Conservation (phyloP, 2,797 vertebrate species). For the Oophaga sylvatica region DNA sequence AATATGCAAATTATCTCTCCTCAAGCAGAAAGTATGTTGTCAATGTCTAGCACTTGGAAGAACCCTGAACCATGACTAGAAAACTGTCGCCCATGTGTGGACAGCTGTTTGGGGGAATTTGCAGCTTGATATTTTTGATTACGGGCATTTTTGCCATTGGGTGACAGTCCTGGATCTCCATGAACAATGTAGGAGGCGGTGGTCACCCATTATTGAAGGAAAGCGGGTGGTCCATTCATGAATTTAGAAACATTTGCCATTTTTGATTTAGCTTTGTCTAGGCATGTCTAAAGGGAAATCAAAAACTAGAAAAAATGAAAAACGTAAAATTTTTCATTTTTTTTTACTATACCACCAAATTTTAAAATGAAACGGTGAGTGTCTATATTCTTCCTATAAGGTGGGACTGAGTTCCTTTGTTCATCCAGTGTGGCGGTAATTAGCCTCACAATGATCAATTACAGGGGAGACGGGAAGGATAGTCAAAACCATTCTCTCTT, state of each 20-base stretch:
- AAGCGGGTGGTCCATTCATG: background rate
- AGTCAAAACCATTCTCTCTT: slow-evolving; percentile 6
- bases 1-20: too few relatives aligned
- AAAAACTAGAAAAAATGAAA: background rate
- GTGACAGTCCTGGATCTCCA: background rate
- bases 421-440: slow-evolving; percentile 1
- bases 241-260: too few relatives aligned
- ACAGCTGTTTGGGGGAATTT: too few relatives aligned
- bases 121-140: too few relatives aligned
- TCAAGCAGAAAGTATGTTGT: too few relatives aligned
- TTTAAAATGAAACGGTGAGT: background rate
- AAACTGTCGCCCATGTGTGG: too few relatives aligned
- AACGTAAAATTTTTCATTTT: background rate
- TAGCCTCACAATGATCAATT: background rate
- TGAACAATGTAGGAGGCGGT: background rate
- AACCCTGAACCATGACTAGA: too few relatives aligned
- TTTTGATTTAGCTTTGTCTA: background rate
- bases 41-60: too few relatives aligned
- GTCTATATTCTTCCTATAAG: background rate
- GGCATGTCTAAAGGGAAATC: background rate
- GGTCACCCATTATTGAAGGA: background rate
- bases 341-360: background rate
- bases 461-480: background rate
- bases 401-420: background rate
- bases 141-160: too few relatives aligned